These are phyloP conservation scores for Sisor rabdophorus DNA, from an alignment of 2,113 vertebrate species.

Conservation along the genomic window DNA sequence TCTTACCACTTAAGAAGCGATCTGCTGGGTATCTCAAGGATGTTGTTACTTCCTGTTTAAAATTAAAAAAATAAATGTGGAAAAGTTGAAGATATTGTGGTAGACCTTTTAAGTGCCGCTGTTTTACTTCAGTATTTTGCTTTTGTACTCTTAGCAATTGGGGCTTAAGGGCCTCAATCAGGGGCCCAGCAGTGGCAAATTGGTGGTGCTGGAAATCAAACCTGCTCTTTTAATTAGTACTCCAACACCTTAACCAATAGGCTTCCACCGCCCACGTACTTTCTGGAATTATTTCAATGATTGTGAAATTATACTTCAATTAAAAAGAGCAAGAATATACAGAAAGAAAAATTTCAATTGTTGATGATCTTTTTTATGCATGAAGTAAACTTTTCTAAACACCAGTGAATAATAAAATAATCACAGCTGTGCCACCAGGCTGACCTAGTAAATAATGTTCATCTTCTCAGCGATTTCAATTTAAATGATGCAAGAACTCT, in stretches of 20 bases:
- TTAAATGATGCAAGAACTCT: conserved; percentile 35
- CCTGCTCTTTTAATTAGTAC: too few relatives aligned
- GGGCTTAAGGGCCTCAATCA: neutral
- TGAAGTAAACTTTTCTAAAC: conserved; percentile 33
- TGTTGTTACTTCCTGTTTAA: neutral
- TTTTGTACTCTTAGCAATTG: too few relatives aligned
- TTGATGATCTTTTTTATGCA: conserved; percentile 26
- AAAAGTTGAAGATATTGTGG: neutral
- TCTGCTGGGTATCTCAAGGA: neutral
- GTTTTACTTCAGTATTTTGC: too few relatives aligned
- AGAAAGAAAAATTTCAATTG: neutral
- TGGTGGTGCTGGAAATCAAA: too few relatives aligned
- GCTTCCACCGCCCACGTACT: too few relatives aligned
- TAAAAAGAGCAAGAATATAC: neutral
- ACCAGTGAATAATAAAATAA: conserved; percentile 35
- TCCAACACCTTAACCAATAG: too few relatives aligned
- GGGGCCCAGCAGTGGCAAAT: too few relatives aligned
- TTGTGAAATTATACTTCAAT: neutral
- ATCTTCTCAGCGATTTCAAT: conserved; percentile 34
- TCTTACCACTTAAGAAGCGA: neutral
- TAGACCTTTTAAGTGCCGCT: neutral
- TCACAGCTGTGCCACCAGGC: conserved; percentile 34
- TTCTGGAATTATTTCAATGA: conserved; percentile 2
- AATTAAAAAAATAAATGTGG: neutral
- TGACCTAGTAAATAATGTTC: conserved; percentile 56